phyloP scores from a whole-genome alignment of 37 sponge, comb jelly and placozoan species.

The Spongilla lacustris region DNA sequence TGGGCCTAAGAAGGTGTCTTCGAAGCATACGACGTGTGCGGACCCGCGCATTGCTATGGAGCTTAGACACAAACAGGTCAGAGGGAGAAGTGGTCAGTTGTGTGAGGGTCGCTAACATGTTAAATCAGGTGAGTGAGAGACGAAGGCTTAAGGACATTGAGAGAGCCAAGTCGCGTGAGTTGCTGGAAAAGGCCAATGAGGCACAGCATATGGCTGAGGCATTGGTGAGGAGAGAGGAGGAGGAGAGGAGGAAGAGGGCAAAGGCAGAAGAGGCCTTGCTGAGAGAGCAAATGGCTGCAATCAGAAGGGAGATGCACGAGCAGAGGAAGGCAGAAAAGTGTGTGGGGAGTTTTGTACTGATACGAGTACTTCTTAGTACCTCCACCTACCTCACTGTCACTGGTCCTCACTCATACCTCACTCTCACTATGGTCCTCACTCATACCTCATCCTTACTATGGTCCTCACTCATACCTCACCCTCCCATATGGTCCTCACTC shows the following conservation, averaged over 20 bases:
- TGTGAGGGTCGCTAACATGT: background rate
- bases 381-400: no score
- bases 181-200: background rate
- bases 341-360: background rate
- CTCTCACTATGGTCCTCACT: background rate
- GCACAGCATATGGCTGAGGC: constrained; percentile 24
- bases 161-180: background rate
- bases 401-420: background rate
- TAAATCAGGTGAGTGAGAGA: constrained; percentile 28
- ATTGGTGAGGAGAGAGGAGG: constrained; percentile 46
- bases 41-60: constrained; percentile 75
- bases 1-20: background rate
- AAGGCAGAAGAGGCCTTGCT: constrained; percentile 27
- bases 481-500: no score
- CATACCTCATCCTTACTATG: background rate
- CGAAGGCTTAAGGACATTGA: constrained; percentile 34
- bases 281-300: constrained; percentile 15
- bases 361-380: no score
- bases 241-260: constrained; percentile 15
- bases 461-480: background rate
- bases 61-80: constrained; percentile 68
- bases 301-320: constrained; percentile 23
- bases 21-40: background rate
- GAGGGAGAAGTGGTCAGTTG: background rate
- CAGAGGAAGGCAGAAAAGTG: constrained; percentile 5